Percentiles rank a stretch among this genome's conserved stretches.
Evolutionary conservation across 2,113 vertebrate species (phyloP).

Genomic region (Lepidothrix coronata): DNA sequence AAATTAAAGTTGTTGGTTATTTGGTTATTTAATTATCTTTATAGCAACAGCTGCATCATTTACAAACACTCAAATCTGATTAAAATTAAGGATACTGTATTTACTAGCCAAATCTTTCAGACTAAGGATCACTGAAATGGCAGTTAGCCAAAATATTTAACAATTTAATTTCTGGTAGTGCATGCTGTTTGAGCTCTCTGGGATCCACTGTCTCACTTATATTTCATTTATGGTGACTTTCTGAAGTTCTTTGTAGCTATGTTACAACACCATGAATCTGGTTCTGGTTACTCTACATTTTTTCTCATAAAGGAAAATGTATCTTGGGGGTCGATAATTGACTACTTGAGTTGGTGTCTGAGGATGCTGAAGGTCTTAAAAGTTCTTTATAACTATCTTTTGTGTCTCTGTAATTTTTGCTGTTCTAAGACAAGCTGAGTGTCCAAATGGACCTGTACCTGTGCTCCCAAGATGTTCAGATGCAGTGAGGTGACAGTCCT

Average conservation of each 20-base stretch:
- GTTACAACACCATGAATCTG: neutral
- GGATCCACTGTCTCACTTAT: neutral
- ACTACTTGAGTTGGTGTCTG: neutral
- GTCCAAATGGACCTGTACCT: neutral
- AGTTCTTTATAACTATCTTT: neutral
- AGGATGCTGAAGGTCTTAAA: neutral
- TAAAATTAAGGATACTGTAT: slow-evolving; percentile 62
- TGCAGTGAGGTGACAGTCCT: neutral
- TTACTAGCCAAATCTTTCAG: slow-evolving; percentile 63
- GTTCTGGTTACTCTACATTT: neutral
- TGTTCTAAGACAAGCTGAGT: neutral
- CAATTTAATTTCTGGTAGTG: slow-evolving; percentile 38
- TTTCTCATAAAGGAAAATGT: neutral
- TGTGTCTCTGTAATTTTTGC: neutral
- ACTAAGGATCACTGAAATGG: slow-evolving; percentile 54
- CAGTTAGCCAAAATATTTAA: slow-evolving; percentile 45
- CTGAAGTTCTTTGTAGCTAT: neutral
- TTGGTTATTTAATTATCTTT: slow-evolving; percentile 62
- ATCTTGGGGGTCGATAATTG: neutral
- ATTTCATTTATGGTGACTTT: neutral
- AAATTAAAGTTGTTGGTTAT: slow-evolving; percentile 47
- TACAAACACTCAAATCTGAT: slow-evolving; percentile 62
- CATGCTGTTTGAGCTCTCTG: neutral
- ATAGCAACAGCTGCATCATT: slow-evolving; percentile 61
- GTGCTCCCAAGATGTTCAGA: neutral